Evolutionary conservation across 2,797 vertebrate genomes (phyloP).

Genomic region (Oreonectes daqikongensis): DNA sequence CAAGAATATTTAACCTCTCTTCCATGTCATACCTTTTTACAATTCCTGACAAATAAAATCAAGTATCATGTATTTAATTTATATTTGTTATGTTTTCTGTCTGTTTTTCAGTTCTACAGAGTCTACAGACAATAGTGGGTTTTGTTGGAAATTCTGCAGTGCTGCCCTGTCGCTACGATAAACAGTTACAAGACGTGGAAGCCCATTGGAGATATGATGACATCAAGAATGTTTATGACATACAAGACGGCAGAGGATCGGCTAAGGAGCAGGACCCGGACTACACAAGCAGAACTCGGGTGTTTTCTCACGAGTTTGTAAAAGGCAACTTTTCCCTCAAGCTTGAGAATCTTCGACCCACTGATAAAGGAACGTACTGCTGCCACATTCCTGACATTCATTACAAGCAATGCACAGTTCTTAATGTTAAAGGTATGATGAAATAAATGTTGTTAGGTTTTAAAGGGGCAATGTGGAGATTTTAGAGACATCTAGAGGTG

Average conservation of each 20-base stretch:
- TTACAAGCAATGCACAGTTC: background rate
- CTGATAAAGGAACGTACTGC: slow-evolving; percentile 9
- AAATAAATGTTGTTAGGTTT: no score
- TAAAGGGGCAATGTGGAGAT: no score
- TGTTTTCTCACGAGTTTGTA: background rate
- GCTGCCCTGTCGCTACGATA: slow-evolving; percentile 1
- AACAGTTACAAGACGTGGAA: accelerated
- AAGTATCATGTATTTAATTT: no score
- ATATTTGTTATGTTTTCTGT: background rate
- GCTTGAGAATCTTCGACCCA: background rate
- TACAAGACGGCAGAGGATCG: background rate
- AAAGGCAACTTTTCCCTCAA: slow-evolving; percentile 39
- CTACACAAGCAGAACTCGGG: background rate
- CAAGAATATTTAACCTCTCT: no score
- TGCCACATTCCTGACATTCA: background rate
- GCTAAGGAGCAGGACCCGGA: background rate
- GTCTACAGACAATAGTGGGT: background rate
- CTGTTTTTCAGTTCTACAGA: slow-evolving; percentile 3
- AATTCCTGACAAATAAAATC: background rate
- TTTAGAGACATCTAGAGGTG: no score
- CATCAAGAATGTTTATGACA: slow-evolving; percentile 30
- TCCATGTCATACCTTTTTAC: no score
- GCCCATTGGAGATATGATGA: slow-evolving; percentile 13
- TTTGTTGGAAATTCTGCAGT: background rate
- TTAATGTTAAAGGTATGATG: slow-evolving; percentile 19